phyloP scores from a whole-genome alignment of 2,888 invertebrate genomes.

The Drosophila eohydei region DNA sequence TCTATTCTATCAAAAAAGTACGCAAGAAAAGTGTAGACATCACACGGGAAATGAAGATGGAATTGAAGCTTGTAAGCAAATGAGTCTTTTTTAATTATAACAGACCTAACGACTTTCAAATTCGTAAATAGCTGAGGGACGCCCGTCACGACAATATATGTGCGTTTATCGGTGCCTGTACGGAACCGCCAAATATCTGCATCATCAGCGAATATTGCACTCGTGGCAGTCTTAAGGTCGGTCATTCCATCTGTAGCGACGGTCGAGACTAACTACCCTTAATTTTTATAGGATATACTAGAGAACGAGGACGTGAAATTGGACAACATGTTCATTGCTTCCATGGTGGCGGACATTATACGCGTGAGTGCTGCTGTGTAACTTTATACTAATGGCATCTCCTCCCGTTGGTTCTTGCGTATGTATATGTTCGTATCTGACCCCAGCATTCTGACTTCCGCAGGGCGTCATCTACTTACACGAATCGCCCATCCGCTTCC shows the following conservation, averaged over 20 bases:
- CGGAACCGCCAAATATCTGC: slow-evolving; percentile 95
- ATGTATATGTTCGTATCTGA: slow-evolving; percentile 5
- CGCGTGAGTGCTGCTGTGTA: slow-evolving; percentile 88
- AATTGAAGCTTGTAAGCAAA: slow-evolving; percentile 92
- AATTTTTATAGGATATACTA: slow-evolving; percentile 90
- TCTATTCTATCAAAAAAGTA: slow-evolving; percentile 94
- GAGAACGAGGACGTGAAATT: slow-evolving; percentile 98
- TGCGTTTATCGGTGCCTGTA: slow-evolving; percentile 96
- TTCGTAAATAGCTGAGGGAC: slow-evolving; percentile 90
- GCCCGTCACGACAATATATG: slow-evolving; percentile 96
- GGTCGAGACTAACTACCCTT: slow-evolving; percentile 11
- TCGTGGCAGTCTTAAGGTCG: slow-evolving; percentile 95
- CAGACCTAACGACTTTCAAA: neutral
- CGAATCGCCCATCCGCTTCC: slow-evolving; percentile 93
- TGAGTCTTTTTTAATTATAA: neutral
- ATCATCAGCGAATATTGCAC: slow-evolving; percentile 95
- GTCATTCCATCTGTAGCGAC: slow-evolving; percentile 22
- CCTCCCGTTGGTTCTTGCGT: neutral
- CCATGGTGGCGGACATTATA: slow-evolving; percentile 96
- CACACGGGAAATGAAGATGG: slow-evolving; percentile 95
- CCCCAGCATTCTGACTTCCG: slow-evolving; percentile 30
- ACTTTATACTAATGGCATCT: slow-evolving; percentile 71
- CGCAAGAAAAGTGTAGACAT: slow-evolving; percentile 94
- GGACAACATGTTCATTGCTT: slow-evolving; percentile 98
- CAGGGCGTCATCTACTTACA: slow-evolving; percentile 96